phyloP scores from a whole-genome alignment of 2,797 vertebrate species.

The Melanotaenia maccullochi region DNA sequence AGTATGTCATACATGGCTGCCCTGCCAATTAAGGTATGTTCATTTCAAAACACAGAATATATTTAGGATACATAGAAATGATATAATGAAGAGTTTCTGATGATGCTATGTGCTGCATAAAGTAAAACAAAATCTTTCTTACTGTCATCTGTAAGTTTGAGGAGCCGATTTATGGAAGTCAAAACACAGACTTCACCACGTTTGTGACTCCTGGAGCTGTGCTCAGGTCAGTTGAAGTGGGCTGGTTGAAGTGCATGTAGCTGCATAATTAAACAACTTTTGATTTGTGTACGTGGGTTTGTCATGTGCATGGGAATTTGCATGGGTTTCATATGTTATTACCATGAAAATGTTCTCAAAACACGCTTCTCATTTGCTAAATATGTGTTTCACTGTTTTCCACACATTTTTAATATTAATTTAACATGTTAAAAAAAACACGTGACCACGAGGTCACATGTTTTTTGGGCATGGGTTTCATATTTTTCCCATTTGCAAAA shows the following conservation, averaged over 20 bases:
- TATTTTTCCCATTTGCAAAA: no score
- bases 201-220: conserved; percentile 85
- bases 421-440: no score
- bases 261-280: not conserved
- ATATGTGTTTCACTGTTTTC: no score
- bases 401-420: no score
- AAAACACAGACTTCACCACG: conserved; percentile 82
- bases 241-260: not conserved
- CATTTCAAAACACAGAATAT: not conserved
- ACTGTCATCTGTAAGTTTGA: conserved; percentile 75
- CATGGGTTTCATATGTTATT: no score
- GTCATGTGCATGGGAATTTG: no score
- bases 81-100: not conserved
- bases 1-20: conserved; percentile 75
- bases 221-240: conserved; percentile 76
- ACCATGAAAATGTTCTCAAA: no score
- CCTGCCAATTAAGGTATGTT: conserved; percentile 78
- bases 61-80: not conserved
- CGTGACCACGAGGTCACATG: no score
- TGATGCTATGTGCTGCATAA: not conserved
- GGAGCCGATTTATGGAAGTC: conserved; percentile 83
- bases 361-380: no score
- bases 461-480: no score
- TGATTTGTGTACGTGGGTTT: not conserved
- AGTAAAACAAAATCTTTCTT: not conserved